Conservation (phyloP, 2,888 invertebrate species). For the Phasia obesa region DNA sequence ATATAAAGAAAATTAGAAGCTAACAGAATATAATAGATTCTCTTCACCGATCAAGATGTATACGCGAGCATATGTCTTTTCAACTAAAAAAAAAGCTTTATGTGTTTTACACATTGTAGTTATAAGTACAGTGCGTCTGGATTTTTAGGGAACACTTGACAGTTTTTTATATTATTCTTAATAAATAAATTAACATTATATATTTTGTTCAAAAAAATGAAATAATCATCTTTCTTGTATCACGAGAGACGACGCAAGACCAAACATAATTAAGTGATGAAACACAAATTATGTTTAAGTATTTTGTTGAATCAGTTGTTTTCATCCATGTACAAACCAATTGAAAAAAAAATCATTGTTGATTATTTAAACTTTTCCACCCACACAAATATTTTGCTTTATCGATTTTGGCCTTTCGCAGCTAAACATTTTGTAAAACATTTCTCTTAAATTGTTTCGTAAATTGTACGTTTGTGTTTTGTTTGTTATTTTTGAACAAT, state of each 20-base stretch:
- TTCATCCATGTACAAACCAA: conserved; percentile 2
- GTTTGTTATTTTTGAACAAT: neutral
- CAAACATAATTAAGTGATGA: conserved; percentile 30
- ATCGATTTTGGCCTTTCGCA: neutral
- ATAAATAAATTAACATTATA: conserved; percentile 38
- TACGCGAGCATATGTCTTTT: too few relatives aligned
- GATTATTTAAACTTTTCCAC: conserved; percentile 12
- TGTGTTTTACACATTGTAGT: too few relatives aligned
- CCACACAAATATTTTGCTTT: conserved; percentile 16
- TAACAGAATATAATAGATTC: too few relatives aligned
- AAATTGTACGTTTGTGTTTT: conserved; percentile 4
- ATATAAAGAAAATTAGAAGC: too few relatives aligned
- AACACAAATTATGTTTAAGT: conserved; percentile 43
- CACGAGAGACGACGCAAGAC: neutral
- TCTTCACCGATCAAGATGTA: too few relatives aligned
- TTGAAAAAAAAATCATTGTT: conserved; percentile 17
- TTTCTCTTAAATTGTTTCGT: conserved; percentile 29
- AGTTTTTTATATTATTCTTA: neutral
- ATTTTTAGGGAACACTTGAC: neutral
- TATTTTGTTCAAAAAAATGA: neutral
- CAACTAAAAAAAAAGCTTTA: too few relatives aligned
- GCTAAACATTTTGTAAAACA: conserved; percentile 7
- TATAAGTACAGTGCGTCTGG: too few relatives aligned
- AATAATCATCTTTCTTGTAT: neutral
- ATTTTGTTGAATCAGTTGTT: conserved; percentile 19